phyloP scores from a whole-genome alignment of 2,113 vertebrate genomes.

The Sceloporus tristichus region DNA sequence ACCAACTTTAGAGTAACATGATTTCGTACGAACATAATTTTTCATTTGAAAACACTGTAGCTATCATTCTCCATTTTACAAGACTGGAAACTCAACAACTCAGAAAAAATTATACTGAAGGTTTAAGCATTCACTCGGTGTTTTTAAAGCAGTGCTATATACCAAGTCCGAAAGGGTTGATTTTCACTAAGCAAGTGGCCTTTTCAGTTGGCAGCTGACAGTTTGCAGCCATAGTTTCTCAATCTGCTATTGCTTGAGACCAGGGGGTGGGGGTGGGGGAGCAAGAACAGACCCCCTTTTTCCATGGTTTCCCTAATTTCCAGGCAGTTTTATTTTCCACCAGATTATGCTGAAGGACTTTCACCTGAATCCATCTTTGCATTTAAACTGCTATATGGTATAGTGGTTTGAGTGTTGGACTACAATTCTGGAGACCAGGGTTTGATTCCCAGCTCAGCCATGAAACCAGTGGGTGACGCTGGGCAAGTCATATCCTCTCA shows the following conservation, averaged over 20 bases:
- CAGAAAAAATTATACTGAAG: too few species aligned
- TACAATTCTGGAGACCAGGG: too few species aligned
- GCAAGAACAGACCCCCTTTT: not conserved
- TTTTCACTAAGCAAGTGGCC: not conserved
- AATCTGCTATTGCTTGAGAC: not conserved
- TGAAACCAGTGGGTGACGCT: too few species aligned
- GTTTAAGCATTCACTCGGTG: not conserved
- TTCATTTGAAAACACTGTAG: not conserved
- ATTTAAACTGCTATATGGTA: not conserved
- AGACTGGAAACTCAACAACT: not conserved
- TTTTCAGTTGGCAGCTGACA: not conserved
- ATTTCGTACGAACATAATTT: not conserved
- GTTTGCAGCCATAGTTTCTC: not conserved
- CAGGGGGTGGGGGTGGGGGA: too few species aligned
- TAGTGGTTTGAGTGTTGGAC: too few species aligned
- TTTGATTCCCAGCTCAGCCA: too few species aligned
- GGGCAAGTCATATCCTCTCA: too few species aligned
- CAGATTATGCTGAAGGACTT: not conserved
- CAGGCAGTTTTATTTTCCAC: not conserved
- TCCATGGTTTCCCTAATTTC: not conserved
- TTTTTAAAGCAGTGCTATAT: not conserved
- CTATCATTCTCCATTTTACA: not conserved
- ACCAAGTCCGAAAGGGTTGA: not conserved
- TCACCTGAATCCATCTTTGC: not conserved
- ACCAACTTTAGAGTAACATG: not conserved